Conservation (phyloP, 2,113 vertebrate genomes). For the Gobiocypris rarus region DNA sequence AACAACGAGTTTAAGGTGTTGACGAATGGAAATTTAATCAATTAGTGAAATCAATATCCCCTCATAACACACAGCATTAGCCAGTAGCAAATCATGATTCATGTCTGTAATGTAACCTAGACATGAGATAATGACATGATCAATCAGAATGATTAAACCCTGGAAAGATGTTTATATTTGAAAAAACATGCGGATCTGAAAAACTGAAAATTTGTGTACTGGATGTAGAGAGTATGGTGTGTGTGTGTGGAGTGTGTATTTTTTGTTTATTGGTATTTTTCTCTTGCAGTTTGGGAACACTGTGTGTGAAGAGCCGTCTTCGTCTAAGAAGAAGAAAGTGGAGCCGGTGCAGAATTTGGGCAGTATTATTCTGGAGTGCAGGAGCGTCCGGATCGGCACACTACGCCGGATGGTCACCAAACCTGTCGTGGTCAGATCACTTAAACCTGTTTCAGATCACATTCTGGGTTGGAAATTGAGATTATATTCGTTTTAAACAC, state of each 20-base stretch:
- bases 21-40: too few species aligned
- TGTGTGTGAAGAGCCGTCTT: slow-evolving; percentile 69
- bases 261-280: neutral
- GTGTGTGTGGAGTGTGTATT: neutral
- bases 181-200: neutral
- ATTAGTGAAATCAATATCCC: too few species aligned
- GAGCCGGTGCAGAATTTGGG: slow-evolving; percentile 53
- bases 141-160: too few species aligned
- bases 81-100: too few species aligned
- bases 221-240: neutral
- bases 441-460: neutral
- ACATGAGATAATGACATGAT: too few species aligned
- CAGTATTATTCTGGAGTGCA: slow-evolving; percentile 90
- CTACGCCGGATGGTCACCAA: slow-evolving; percentile 86
- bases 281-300: slow-evolving; percentile 85
- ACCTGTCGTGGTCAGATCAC: slow-evolving; percentile 88
- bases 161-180: too few species aligned
- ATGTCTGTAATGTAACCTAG: too few species aligned
- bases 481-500: neutral
- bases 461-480: neutral
- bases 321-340: slow-evolving; percentile 79
- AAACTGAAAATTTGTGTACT: neutral
- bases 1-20: too few species aligned
- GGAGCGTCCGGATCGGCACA: slow-evolving; percentile 91
- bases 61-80: too few species aligned